Percentiles rank a stretch among this genome's conserved stretches.
phyloP scores from a whole-genome alignment of 92 coral and sea anemone species.

The Plumapathes pennacea region DNA sequence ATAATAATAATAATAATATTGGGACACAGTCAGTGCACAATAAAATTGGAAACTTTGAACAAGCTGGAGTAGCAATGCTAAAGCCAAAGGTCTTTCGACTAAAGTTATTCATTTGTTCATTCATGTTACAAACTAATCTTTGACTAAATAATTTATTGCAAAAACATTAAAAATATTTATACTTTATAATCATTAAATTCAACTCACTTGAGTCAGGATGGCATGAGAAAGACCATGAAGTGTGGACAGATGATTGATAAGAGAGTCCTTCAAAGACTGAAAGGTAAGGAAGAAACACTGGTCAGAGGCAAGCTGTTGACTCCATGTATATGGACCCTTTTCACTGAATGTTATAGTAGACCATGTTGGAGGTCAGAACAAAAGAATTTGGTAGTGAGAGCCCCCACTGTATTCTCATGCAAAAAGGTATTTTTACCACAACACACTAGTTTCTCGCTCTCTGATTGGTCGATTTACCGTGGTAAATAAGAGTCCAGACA shows the following conservation, averaged over 20 bases:
- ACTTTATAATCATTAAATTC: background rate
- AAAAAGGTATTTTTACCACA: too few species aligned
- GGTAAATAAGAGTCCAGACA: too few species aligned
- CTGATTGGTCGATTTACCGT: too few species aligned
- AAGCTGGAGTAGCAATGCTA: too few species aligned
- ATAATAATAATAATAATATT: too few species aligned
- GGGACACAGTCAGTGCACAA: too few species aligned
- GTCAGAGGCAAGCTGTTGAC: background rate
- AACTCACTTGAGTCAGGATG: constrained; percentile 83
- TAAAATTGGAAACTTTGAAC: too few species aligned
- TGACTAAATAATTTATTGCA: background rate
- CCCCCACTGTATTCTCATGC: too few species aligned
- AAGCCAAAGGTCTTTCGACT: too few species aligned
- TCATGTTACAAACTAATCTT: background rate
- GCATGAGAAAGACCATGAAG: constrained; percentile 81
- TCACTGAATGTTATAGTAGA: background rate
- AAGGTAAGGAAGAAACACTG: background rate
- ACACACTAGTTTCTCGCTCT: too few species aligned
- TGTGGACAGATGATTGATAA: constrained; percentile 68
- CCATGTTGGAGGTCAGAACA: background rate
- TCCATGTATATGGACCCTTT: background rate
- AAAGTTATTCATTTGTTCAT: too few species aligned
- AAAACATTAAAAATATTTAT: background rate
- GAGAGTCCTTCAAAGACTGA: constrained; percentile 81
- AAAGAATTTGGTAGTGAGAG: background rate